phyloP scores from a whole-genome alignment of 2,888 invertebrate genomes.

The Pheosia tremula region DNA sequence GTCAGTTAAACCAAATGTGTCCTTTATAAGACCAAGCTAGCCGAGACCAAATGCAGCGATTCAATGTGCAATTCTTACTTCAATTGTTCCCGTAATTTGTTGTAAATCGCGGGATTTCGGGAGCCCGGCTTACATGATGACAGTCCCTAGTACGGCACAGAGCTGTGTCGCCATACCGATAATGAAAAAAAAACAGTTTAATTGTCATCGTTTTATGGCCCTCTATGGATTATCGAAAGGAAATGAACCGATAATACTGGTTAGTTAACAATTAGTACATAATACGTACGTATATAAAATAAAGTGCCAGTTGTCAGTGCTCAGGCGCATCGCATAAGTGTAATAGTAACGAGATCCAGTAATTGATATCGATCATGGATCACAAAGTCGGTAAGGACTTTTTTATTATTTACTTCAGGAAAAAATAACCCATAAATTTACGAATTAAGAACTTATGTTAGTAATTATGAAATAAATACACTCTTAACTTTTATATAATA shows the following conservation, averaged over 20 bases:
- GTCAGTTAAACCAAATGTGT: background rate
- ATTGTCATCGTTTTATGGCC: conserved; percentile 45
- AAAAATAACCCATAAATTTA: too few relatives aligned
- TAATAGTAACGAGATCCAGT: conserved; percentile 13
- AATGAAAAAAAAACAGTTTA: conserved; percentile 14
- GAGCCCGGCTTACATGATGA: background rate
- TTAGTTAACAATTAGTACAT: conserved; percentile 38
- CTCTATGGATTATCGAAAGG: conserved; percentile 57
- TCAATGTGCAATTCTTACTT: too few relatives aligned
- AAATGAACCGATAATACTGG: conserved; percentile 48
- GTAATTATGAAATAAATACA: too few relatives aligned
- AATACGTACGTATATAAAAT: conserved; percentile 49
- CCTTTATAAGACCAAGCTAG: background rate
- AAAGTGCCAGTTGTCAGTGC: conserved; percentile 35
- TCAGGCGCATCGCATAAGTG: conserved; percentile 13
- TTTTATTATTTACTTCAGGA: background rate
- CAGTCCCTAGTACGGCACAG: background rate
- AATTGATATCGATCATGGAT: conserved; percentile 37
- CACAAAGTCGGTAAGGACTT: conserved; percentile 54
- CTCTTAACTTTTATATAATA: too few relatives aligned
- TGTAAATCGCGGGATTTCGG: background rate
- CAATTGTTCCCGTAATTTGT: background rate
- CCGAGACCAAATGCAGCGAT: background rate
- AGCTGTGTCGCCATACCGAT: background rate
- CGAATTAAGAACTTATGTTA: too few relatives aligned